phyloP scores from a whole-genome alignment of 2,888 invertebrate species.

The Meteorus cinctellus region DNA sequence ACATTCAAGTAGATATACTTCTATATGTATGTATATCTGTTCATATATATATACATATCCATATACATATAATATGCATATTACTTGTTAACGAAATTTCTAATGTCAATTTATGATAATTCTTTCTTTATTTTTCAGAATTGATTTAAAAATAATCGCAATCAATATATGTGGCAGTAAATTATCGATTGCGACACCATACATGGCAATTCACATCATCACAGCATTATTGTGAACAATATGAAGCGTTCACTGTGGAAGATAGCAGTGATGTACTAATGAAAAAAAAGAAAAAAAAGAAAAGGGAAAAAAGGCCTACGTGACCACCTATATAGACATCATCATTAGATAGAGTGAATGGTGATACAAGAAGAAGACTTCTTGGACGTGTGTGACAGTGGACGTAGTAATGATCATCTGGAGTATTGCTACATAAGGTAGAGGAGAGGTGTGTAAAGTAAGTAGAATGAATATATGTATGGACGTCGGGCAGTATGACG shows the following conservation, averaged over 20 bases:
- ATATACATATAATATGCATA: slow-evolving; percentile 53
- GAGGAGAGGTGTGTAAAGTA: slow-evolving; percentile 10
- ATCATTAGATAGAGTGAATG: slow-evolving; percentile 7
- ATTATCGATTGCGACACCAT: not conserved
- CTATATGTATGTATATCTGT: slow-evolving; percentile 10
- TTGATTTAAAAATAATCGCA: slow-evolving; percentile 14
- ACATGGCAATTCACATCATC: slow-evolving; percentile 3
- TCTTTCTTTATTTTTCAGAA: slow-evolving; percentile 11
- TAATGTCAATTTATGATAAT: slow-evolving; percentile 67
- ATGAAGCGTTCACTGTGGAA: not conserved
- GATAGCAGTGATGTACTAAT: slow-evolving; percentile 4
- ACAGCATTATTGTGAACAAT: not conserved
- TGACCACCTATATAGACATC: not conserved
- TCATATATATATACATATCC: slow-evolving; percentile 38
- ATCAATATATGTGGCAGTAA: not conserved
- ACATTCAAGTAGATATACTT: slow-evolving; percentile 36
- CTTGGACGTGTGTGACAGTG: slow-evolving; percentile 3
- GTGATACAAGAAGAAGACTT: slow-evolving; percentile 1
- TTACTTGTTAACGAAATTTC: slow-evolving; percentile 61
- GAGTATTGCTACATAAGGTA: slow-evolving; percentile 18
- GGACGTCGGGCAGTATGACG: slow-evolving; percentile 25
- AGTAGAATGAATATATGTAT: slow-evolving; percentile 25
- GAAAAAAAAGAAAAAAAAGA: slow-evolving; percentile 8
- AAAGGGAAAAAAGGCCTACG: not conserved
- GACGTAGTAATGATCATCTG: not conserved